Conservation (phyloP, 2,888 invertebrate genomes). For the Cheiracanthium punctorium region DNA sequence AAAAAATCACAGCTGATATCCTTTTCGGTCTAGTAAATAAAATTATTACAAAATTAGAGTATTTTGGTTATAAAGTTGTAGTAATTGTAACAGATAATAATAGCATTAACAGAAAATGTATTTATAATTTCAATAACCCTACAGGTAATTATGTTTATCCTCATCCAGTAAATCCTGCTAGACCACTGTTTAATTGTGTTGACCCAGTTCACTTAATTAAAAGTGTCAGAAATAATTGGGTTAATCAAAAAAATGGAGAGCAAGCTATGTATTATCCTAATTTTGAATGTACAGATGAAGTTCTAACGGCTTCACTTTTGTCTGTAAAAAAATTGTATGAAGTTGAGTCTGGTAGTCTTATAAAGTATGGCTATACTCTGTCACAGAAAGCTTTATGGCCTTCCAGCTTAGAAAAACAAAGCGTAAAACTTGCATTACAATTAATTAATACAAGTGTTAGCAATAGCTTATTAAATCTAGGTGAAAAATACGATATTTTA, state of each 20-base stretch:
- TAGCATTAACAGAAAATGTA: conserved; percentile 23
- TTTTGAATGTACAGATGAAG: background rate
- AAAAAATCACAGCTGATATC: too few relatives aligned
- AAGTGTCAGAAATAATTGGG: conserved; percentile 18
- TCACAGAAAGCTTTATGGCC: conserved; percentile 19
- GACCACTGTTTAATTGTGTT: conserved; percentile 4
- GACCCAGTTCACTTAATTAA: conserved; percentile 16
- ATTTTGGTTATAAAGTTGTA: conserved; percentile 1
- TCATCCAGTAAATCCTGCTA: background rate
- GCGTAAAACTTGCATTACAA: background rate
- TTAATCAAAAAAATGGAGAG: conserved; percentile 18
- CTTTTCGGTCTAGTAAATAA: too few relatives aligned
- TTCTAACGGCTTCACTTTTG: background rate
- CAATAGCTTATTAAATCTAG: background rate
- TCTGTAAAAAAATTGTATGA: conserved; percentile 3
- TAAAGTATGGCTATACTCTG: conserved; percentile 20
- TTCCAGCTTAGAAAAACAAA: background rate
- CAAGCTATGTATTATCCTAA: background rate
- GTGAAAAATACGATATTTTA: background rate
- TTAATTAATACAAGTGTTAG: background rate
- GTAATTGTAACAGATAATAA: conserved; percentile 14
- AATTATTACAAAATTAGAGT: too few relatives aligned
- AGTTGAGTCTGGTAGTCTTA: background rate
- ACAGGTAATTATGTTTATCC: conserved; percentile 1
- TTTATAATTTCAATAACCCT: background rate